These are phyloP conservation scores for Acanthopleura granulata DNA, from an alignment of 2,888 invertebrate species.

Conservation along the genomic window DNA sequence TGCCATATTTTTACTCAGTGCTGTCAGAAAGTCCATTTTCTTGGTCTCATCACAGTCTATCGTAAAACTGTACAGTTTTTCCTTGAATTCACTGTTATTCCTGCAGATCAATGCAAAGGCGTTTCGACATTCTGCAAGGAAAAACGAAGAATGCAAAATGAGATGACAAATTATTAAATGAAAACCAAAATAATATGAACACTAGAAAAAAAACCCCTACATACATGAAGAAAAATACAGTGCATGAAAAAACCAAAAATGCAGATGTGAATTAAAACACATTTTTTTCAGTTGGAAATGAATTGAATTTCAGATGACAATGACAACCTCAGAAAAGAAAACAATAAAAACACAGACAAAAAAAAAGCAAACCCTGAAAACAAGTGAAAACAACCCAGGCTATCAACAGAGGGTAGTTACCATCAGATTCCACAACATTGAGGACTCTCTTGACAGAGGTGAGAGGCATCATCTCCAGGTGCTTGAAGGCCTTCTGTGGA, in stretches of 20 bases:
- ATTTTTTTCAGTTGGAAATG: too few relatives aligned
- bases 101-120: slow-evolving; percentile 92
- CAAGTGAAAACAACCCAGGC: too few relatives aligned
- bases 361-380: too few relatives aligned
- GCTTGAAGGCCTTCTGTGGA: slow-evolving; percentile 85
- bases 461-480: slow-evolving; percentile 89
- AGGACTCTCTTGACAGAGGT: slow-evolving; percentile 91
- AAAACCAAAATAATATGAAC: too few relatives aligned
- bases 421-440: slow-evolving; percentile 89
- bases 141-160: slow-evolving; percentile 13
- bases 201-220: too few relatives aligned
- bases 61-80: slow-evolving; percentile 88
- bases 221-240: too few relatives aligned
- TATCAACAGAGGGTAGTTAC: slow-evolving; percentile 65
- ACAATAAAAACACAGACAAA: too few relatives aligned
- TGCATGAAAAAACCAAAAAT: too few relatives aligned
- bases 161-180: too few relatives aligned
- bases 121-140: slow-evolving; percentile 82
- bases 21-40: slow-evolving; percentile 85
- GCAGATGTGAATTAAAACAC: too few relatives aligned
- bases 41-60: slow-evolving; percentile 84
- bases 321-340: too few relatives aligned
- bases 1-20: slow-evolving; percentile 90
- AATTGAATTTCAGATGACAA: too few relatives aligned
- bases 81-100: slow-evolving; percentile 87